Conservation (phyloP, 2,797 vertebrate species). For the Rhadinocentrus ornatus region DNA sequence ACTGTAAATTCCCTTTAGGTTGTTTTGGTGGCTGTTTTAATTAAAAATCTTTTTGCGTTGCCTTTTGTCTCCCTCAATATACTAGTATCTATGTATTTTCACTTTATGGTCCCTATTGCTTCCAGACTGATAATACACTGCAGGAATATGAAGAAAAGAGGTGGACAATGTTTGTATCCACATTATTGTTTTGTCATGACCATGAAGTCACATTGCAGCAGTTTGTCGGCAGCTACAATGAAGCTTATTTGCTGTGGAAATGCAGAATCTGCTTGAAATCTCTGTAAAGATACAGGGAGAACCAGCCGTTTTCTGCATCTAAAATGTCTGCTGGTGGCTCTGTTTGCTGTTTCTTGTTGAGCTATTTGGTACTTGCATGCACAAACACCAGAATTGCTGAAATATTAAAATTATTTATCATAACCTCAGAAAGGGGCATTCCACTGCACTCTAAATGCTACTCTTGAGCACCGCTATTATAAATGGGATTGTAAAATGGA, state of each 20-base stretch:
- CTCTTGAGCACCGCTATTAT: too few species aligned
- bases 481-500: too few species aligned
- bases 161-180: constrained; percentile 11
- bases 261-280: constrained; percentile 12
- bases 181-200: constrained; percentile 4
- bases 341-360: neutral
- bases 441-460: neutral
- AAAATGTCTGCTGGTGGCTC: constrained; percentile 11
- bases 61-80: constrained; percentile 11
- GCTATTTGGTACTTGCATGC: neutral
- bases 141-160: constrained; percentile 36
- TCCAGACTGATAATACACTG: constrained; percentile 28
- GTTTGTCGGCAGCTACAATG: constrained; percentile 9
- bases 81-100: neutral
- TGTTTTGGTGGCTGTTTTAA: constrained; percentile 44
- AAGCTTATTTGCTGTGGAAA: constrained; percentile 9
- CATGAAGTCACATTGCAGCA: constrained; percentile 14
- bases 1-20: constrained; percentile 52
- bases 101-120: constrained; percentile 43
- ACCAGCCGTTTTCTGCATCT: constrained; percentile 4
- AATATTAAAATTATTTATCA: neutral
- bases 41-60: constrained; percentile 42
- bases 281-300: constrained; percentile 4
- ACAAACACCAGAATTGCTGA: neutral
- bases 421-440: neutral